A percentile compares a stretch with the other conserved stretches of the same genome.
Conservation (phyloP, 37 sponge, comb jelly and placozoan species). For the Cladorhizidae sp. region DNA sequence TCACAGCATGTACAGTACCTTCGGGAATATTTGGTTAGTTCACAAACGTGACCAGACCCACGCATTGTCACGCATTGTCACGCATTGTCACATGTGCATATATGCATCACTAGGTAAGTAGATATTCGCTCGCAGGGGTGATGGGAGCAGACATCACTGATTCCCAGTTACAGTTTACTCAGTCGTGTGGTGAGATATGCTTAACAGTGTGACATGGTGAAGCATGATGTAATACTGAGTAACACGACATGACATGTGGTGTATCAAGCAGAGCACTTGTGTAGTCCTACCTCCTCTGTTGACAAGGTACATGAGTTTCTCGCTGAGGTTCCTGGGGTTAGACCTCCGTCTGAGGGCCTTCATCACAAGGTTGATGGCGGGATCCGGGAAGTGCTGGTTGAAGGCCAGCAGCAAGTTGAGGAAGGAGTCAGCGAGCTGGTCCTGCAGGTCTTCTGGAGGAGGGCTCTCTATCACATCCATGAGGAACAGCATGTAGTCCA, state of each 20-base stretch:
- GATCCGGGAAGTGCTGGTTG: conserved; percentile 86
- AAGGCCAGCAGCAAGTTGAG: conserved; percentile 72
- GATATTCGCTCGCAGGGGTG: no score
- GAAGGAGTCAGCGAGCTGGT: conserved; percentile 71
- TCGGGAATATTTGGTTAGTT: no score
- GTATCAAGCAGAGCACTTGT: neutral
- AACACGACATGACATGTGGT: neutral
- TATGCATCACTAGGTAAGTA: no score
- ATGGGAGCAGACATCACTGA: no score
- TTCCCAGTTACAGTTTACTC: no score
- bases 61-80: no score
- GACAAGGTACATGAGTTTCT: conserved; percentile 83
- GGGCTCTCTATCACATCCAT: conserved; percentile 80
- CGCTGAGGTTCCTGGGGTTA: conserved; percentile 67
- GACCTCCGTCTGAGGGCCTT: conserved; percentile 40
- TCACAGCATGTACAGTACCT: no score
- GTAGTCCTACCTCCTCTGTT: conserved; percentile 84
- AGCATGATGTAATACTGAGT: neutral
- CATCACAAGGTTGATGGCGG: conserved; percentile 75
- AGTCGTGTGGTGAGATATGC: no score
- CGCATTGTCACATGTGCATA: no score
- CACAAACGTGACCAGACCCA: no score
- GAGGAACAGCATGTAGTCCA: conserved; percentile 69
- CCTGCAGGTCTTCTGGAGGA: conserved; percentile 54
- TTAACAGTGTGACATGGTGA: neutral